Percentiles rank a stretch among this genome's conserved stretches.
These are phyloP conservation scores for Hippasteria phrygiana DNA, from an alignment of 53 echinoderm and acorn worm species.

Conservation along the genomic window DNA sequence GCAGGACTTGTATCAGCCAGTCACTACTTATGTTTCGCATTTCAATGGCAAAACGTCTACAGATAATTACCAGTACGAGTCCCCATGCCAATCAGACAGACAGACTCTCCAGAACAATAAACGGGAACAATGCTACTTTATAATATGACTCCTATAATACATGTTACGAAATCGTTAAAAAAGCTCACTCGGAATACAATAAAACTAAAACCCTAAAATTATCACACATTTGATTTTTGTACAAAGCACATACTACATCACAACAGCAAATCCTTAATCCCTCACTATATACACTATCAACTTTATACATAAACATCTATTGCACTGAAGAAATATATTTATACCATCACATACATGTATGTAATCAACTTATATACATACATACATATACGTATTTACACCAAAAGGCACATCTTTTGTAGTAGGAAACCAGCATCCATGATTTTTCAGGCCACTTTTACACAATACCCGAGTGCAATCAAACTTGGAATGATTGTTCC, in stretches of 20 bases:
- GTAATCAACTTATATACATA: no score
- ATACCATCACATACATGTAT: no score
- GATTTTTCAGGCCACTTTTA: neutral
- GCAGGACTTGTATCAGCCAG: no score
- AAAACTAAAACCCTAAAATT: neutral
- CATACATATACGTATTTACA: neutral
- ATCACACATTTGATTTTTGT: neutral
- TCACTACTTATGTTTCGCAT: no score
- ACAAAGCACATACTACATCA: conserved; percentile 13
- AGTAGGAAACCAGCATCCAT: neutral
- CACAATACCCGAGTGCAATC: neutral
- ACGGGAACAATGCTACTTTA: no score
- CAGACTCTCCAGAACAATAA: no score
- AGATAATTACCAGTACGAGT: no score
- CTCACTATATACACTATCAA: neutral
- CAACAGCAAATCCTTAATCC: neutral
- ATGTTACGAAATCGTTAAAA: no score
- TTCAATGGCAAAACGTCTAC: no score
- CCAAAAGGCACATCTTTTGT: neutral
- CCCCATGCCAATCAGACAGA: no score
- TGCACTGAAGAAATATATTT: neutral
- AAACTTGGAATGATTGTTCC: neutral
- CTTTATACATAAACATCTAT: neutral
- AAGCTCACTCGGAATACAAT: no score
- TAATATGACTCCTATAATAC: no score